These are phyloP conservation scores for Drosophila mimetica DNA, from an alignment of 2,888 invertebrate genomes.

Conservation along the genomic window DNA sequence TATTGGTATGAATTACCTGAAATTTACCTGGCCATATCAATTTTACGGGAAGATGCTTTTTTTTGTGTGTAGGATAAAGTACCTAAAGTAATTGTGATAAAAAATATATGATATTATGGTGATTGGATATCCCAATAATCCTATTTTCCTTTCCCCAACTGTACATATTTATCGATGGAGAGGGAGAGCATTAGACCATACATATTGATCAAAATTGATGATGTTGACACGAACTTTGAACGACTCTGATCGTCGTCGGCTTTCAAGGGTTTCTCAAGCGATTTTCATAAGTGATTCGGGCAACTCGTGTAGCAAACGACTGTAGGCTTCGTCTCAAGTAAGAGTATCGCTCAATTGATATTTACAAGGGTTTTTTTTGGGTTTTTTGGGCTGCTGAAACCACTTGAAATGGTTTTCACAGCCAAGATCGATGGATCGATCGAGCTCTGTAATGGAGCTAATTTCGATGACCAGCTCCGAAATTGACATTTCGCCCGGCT, in stretches of 20 bases:
- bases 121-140: no score
- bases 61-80: no score
- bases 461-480: conserved; percentile 17
- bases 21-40: no score
- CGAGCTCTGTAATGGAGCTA: conserved; percentile 33
- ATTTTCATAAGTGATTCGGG: conserved; percentile 50
- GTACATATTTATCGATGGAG: conserved; percentile 18
- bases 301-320: conserved; percentile 56
- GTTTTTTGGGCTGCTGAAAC: conserved; percentile 25
- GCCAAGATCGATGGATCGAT: conserved; percentile 28
- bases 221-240: conserved; percentile 80
- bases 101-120: no score
- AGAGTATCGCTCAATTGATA: conserved; percentile 65
- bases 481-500: conserved; percentile 27
- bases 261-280: conserved; percentile 63
- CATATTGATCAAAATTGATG: conserved; percentile 80
- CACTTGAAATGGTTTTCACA: conserved; percentile 30
- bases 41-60: no score
- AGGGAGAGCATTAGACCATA: conserved; percentile 52
- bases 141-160: conserved; percentile 15
- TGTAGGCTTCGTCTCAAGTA: conserved; percentile 62
- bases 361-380: conserved; percentile 38
- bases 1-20: no score
- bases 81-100: no score
- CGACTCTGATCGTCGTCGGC: conserved; percentile 58